A percentile compares a stretch with the other conserved stretches of the same genome.
These are phyloP conservation scores for Mesopsocus fuscifrons DNA, from an alignment of 2,888 invertebrate species.

Conservation along the genomic window DNA sequence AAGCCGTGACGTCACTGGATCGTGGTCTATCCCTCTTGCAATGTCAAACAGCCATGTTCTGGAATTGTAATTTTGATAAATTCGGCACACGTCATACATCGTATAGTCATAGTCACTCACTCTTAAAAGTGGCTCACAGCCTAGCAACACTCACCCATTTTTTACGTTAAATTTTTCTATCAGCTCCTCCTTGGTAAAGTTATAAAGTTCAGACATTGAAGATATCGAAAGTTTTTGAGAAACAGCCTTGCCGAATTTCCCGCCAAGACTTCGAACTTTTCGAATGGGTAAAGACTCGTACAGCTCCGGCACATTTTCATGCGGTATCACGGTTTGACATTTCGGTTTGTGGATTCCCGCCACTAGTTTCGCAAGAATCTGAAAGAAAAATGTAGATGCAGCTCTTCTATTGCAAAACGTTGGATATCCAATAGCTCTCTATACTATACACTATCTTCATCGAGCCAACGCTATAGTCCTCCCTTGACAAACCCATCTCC, in stretches of 20 bases:
- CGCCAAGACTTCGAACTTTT: slow-evolving; percentile 82
- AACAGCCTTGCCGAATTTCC: slow-evolving; percentile 76
- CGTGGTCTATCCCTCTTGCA: slow-evolving; percentile 69
- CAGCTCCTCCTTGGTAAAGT: slow-evolving; percentile 50
- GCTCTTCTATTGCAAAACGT: no score
- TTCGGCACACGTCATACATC: background rate
- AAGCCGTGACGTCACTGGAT: slow-evolving; percentile 66
- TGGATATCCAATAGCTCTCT: background rate
- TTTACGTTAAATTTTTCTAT: slow-evolving; percentile 62
- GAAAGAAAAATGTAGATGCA: slow-evolving; percentile 15
- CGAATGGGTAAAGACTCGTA: slow-evolving; percentile 45
- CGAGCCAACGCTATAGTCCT: no score
- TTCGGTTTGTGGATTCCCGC: slow-evolving; percentile 86
- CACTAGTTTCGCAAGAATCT: slow-evolving; percentile 80
- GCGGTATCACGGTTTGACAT: slow-evolving; percentile 78
- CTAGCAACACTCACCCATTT: slow-evolving; percentile 62
- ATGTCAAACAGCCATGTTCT: slow-evolving; percentile 74
- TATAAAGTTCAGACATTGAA: slow-evolving; percentile 60
- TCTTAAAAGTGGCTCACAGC: no score
- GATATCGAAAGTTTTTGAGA: slow-evolving; percentile 50
- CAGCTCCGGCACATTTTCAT: slow-evolving; percentile 40
- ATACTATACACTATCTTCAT: no score
- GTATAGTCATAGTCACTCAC: no score
- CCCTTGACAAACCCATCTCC: no score
- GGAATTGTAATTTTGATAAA: slow-evolving; percentile 19